Evolutionary conservation across 1,140 invertebrate genomes (phyloP), one percentile per base, ranked within the genome.

Genomic region (Bradysia coprophila): DNA sequence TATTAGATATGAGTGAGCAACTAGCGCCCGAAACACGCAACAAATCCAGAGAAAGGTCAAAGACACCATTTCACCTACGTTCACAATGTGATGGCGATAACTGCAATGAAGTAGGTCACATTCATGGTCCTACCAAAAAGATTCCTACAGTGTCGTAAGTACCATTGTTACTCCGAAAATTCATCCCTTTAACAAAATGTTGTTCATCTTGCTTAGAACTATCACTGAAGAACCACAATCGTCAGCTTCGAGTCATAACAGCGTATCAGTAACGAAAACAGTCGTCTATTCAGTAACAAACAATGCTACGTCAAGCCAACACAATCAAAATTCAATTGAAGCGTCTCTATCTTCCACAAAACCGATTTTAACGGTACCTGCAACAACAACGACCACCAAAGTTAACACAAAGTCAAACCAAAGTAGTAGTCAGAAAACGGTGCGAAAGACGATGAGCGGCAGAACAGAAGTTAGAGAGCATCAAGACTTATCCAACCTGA

Each of bases 11-110:
- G n/a, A n/a, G n/a, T n/a, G n/a, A n/a, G n/a, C n/a, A n/a, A n/a
- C n/a, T n/a, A 28, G 33, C 18, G 18, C 33, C 33, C 18, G 33
- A 36, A 15, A 15, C 33, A 11, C 9, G 33, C 23, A 58, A 55
- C 40, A 58, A 67, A 53, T 65, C 62, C 54, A 68, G 72, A 55
- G 74, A 71, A 46, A 65, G 72, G 40, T 74, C 72, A 19, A 71
- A 68, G 50, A 74, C 72, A 46, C 72, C 72, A 44, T 72, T 72
- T 51, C 13, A 13, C 13, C 49, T 70, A 33, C 62, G 62, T 43
- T 66, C 66, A 41, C 67, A 57, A 49, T 67, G 64, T 48, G 65
- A 72, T 50, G 61, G 63, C 44, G 67, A 69, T 47, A 63, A 62
- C 38, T 65, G 64, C 44, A 52, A 53, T 20, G 63, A 64, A 34